Conservation (phyloP, 2,888 invertebrate genomes). For the Malthinus flaveolus region DNA sequence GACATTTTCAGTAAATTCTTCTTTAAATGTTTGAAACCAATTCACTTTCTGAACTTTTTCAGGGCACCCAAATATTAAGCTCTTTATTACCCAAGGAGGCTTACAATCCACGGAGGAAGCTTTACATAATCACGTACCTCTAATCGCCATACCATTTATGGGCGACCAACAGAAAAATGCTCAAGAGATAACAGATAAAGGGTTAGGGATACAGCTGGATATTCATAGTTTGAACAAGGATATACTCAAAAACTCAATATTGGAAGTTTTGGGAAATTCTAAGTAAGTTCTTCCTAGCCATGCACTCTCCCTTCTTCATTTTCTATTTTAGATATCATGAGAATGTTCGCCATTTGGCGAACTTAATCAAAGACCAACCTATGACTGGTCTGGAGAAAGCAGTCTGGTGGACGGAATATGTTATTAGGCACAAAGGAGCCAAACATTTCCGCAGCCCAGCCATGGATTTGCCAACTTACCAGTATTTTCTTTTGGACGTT, state of each 20-base stretch:
- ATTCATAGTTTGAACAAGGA: not conserved
- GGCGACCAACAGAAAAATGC: not conserved
- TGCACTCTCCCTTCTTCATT: not conserved
- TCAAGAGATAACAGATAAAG: not conserved
- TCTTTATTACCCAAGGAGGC: not conserved
- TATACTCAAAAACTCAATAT: constrained; percentile 19
- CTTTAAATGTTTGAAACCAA: not conserved
- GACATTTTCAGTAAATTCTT: not conserved
- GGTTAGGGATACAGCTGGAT: not conserved
- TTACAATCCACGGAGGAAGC: not conserved
- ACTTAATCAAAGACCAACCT: constrained; percentile 4
- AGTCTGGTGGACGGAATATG: not conserved
- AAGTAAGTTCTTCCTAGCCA: constrained; percentile 27
- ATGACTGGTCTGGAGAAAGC: constrained; percentile 10
- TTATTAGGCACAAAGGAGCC: not conserved
- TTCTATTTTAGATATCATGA: constrained; percentile 1
- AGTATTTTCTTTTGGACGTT: not conserved
- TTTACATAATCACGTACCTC: not conserved
- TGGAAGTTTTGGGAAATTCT: constrained; percentile 38
- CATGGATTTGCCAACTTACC: not conserved
- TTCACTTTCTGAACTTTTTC: not conserved
- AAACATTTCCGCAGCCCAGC: not conserved
- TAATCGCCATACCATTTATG: not conserved
- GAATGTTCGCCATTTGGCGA: not conserved
- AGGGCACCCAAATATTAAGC: not conserved